These are phyloP conservation scores for Psilanteris sp. DNA, from an alignment of 1,140 invertebrate genomes.

Conservation along the genomic window DNA sequence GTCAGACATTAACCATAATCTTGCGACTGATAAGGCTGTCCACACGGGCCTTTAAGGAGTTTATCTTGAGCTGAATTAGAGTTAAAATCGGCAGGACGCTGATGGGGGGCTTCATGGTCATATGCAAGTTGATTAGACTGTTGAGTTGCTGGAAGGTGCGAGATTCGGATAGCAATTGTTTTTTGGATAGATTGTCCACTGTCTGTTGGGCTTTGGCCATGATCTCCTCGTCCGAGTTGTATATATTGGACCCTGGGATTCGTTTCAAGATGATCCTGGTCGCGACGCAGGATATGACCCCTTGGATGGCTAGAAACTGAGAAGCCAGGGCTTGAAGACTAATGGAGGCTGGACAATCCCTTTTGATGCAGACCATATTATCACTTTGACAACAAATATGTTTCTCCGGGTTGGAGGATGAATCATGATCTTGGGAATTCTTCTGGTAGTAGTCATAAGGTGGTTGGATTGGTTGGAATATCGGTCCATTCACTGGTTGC, in stretches of 20 bases:
- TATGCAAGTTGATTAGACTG: conserved; percentile 72
- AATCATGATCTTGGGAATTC: too few species aligned
- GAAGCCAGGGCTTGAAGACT: conserved; percentile 74
- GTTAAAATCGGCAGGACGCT: conserved; percentile 73
- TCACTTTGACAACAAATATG: conserved; percentile 63
- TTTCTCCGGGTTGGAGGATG: too few species aligned
- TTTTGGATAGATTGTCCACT: conserved; percentile 65
- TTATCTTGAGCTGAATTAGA: conserved; percentile 72
- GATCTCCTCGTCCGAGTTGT: conserved; percentile 68
- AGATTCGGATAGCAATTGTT: conserved; percentile 72
- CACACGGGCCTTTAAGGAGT: conserved; percentile 69
- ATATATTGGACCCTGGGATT: conserved; percentile 71
- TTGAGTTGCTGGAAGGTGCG: conserved; percentile 72
- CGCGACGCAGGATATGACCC: conserved; percentile 70
- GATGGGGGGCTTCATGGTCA: conserved; percentile 68
- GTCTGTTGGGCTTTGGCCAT: conserved; percentile 66
- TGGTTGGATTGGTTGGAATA: too few species aligned
- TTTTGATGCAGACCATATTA: conserved; percentile 67
- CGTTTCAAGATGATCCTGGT: conserved; percentile 71
- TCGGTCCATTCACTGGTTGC: too few species aligned
- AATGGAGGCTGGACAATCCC: conserved; percentile 70
- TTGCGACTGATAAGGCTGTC: conserved; percentile 68
- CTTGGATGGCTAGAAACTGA: conserved; percentile 72
- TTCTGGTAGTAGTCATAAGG: conserved; percentile 1
- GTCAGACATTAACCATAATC: conserved; percentile 66